Evolutionary conservation across 2,888 invertebrate species (phyloP).

Genomic region (Polyploca ridens): DNA sequence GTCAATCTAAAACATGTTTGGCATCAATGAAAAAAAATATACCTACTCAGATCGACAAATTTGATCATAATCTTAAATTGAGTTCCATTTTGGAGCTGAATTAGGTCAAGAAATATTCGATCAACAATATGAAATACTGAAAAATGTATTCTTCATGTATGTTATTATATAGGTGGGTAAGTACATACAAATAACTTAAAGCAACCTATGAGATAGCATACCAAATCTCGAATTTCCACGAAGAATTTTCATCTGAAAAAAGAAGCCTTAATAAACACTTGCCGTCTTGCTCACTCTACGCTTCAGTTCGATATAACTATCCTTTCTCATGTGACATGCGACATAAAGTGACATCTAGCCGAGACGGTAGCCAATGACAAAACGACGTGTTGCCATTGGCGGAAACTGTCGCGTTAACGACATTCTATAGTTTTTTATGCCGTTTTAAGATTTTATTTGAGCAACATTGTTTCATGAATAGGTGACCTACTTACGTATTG

Average conservation of each 20-base stretch:
- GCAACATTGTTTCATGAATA: too few species aligned
- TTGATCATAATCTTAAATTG: too few species aligned
- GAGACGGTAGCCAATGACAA: slow-evolving; percentile 61
- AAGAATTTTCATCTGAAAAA: slow-evolving; percentile 19
- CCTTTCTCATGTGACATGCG: slow-evolving; percentile 56
- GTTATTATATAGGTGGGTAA: too few species aligned
- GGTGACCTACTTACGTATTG: too few species aligned
- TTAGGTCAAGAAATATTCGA: too few species aligned
- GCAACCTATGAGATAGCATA: background rate
- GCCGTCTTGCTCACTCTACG: slow-evolving; percentile 39
- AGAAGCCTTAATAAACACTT: slow-evolving; percentile 28
- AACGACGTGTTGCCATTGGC: slow-evolving; percentile 54
- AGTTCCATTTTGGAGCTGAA: too few species aligned
- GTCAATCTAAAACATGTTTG: too few species aligned
- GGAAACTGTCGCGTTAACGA: slow-evolving; percentile 51
- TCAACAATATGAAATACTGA: too few species aligned
- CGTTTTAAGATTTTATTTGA: background rate
- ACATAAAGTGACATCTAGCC: slow-evolving; percentile 70
- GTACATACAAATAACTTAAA: too few species aligned
- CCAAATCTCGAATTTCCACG: background rate
- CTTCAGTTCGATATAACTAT: slow-evolving; percentile 28
- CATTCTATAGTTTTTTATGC: slow-evolving; percentile 7
- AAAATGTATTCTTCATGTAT: too few species aligned
- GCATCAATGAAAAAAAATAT: too few species aligned
- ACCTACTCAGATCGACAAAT: too few species aligned